Conservation (phyloP, 2,888 invertebrate species). For the Osmoderma eremita region DNA sequence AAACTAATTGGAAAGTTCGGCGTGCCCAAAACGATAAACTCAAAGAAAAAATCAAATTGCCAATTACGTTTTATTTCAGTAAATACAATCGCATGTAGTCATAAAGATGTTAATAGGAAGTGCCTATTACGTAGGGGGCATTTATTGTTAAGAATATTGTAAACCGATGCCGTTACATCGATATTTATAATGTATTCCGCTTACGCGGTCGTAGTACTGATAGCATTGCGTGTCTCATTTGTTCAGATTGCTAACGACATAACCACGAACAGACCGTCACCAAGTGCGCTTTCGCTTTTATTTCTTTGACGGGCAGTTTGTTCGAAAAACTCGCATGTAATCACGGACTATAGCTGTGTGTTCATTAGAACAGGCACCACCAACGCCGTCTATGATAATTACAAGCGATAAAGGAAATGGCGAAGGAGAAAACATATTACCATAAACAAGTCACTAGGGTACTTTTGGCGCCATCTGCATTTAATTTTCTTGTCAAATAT, state of each 20-base stretch:
- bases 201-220: neutral
- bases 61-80: too few relatives aligned
- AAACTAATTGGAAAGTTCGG: too few relatives aligned
- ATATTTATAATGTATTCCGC: constrained; percentile 10
- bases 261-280: constrained; percentile 15
- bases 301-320: too few relatives aligned
- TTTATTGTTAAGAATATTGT: too few relatives aligned
- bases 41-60: too few relatives aligned
- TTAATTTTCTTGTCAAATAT: too few relatives aligned
- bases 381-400: constrained; percentile 20
- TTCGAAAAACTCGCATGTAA: too few relatives aligned
- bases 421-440: constrained; percentile 11
- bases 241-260: constrained; percentile 12
- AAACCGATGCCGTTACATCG: too few relatives aligned
- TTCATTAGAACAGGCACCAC: neutral
- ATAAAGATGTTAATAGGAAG: constrained; percentile 2
- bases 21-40: too few relatives aligned
- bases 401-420: constrained; percentile 18
- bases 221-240: constrained; percentile 11
- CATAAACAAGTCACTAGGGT: constrained; percentile 15
- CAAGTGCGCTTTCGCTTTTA: neutral
- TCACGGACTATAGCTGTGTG: too few relatives aligned
- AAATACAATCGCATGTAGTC: neutral
- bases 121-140: neutral
- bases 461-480: too few relatives aligned